phyloP scores from a whole-genome alignment of 2,113 vertebrate genomes.

The Grantiella picta region DNA sequence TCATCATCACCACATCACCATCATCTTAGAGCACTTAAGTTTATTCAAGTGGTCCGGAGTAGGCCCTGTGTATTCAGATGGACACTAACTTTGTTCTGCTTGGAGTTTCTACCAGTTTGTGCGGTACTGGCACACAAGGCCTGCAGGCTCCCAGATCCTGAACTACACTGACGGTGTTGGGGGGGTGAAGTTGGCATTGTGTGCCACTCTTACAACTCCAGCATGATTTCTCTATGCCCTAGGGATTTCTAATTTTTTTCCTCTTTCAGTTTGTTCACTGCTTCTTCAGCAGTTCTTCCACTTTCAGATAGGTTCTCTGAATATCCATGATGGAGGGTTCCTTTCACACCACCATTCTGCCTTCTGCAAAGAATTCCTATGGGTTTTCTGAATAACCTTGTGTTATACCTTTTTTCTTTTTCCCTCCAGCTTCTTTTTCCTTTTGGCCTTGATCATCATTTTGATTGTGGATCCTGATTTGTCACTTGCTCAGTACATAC shows the following conservation, averaged over 20 bases:
- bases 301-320: background rate
- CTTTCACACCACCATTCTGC: background rate
- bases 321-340: background rate
- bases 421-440: background rate
- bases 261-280: background rate
- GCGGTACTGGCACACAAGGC: background rate
- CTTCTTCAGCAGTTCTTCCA: background rate
- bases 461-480: background rate
- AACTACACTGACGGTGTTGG: background rate
- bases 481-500: background rate
- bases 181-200: background rate
- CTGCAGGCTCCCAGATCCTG: background rate
- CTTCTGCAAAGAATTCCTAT: background rate
- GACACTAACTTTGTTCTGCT: background rate
- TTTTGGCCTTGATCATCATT: background rate
- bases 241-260: background rate
- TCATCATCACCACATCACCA: rapidly evolving
- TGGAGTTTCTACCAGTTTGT: background rate
- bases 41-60: background rate
- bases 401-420: rapidly evolving
- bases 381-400: background rate
- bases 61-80: background rate
- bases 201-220: background rate
- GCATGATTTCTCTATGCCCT: background rate
- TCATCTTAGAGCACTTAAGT: background rate